These are phyloP conservation scores for Manis javanica DNA, from an alignment of 2,797 vertebrate species.

Conservation along the genomic window DNA sequence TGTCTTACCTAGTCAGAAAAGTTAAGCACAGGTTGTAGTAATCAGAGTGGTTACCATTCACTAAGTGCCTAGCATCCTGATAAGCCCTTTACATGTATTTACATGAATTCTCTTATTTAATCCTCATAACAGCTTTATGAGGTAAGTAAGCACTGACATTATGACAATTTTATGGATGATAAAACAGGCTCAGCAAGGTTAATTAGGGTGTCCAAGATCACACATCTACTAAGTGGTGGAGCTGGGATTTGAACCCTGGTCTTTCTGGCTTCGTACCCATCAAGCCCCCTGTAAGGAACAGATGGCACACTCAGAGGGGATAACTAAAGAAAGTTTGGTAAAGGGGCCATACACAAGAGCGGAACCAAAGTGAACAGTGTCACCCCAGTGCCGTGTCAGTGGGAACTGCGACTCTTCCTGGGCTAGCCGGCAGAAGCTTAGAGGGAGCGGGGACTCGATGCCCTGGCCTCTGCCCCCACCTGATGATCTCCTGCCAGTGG, in stretches of 20 bases:
- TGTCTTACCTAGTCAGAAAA: not conserved
- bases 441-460: not conserved
- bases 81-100: not conserved
- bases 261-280: not conserved
- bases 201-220: not conserved
- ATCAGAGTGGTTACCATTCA: not conserved
- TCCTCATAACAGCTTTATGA: not conserved
- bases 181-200: constrained; percentile 26
- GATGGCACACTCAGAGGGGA: not conserved
- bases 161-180: constrained; percentile 12
- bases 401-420: too few relatives aligned
- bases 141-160: not conserved
- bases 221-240: not conserved
- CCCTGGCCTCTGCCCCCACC: not conserved
- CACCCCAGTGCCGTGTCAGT: not conserved
- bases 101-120: not conserved
- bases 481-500: not conserved
- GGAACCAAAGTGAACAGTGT: not conserved
- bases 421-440: too few relatives aligned
- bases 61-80: not conserved
- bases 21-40: not conserved
- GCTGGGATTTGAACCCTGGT: constrained; percentile 15
- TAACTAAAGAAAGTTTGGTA: not conserved
- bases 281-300: not conserved
- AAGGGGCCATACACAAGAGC: not conserved